A percentile compares a stretch with the other conserved stretches of the same genome.
phyloP scores from a whole-genome alignment of 1,140 invertebrate species.

The Dreissena rostriformis region DNA sequence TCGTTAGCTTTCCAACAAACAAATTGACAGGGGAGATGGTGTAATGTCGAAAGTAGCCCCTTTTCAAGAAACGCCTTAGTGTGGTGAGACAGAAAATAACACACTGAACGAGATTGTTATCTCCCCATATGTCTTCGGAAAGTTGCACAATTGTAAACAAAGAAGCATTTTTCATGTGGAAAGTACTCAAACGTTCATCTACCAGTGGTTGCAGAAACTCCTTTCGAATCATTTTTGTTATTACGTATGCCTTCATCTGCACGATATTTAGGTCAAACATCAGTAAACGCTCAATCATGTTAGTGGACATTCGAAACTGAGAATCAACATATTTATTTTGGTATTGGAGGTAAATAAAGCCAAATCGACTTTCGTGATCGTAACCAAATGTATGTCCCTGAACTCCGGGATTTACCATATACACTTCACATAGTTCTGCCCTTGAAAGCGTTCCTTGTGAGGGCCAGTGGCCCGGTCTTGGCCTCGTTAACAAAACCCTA shows the following conservation, averaged over 20 bases:
- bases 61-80: background rate
- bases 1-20: background rate
- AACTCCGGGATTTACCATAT: no score
- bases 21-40: background rate
- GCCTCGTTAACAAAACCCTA: no score
- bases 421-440: no score
- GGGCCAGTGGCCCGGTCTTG: no score
- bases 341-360: no score
- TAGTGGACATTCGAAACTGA: background rate
- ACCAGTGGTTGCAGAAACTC: background rate
- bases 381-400: no score
- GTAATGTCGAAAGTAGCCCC: background rate
- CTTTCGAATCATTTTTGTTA: background rate
- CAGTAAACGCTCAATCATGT: background rate
- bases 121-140: background rate
- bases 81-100: conserved; percentile 4
- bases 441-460: no score
- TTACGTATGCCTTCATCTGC: background rate
- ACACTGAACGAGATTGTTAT: background rate
- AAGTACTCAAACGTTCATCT: background rate
- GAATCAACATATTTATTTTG: no score
- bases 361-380: no score
- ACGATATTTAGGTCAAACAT: conserved; percentile 5
- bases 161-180: background rate
- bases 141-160: background rate